These are phyloP conservation scores for Amiota communis DNA, from an alignment of 2,888 invertebrate genomes.

Conservation along the genomic window DNA sequence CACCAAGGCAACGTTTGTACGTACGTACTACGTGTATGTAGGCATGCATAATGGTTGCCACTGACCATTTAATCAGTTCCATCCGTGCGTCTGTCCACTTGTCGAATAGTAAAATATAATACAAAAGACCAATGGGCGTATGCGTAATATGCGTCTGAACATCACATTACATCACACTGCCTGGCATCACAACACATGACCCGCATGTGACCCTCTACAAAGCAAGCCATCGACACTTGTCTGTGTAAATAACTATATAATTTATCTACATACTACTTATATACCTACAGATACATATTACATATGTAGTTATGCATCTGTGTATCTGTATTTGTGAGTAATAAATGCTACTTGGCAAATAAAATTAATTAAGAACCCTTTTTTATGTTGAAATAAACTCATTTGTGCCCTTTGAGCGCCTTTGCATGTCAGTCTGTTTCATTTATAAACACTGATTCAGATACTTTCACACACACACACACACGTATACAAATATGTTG, in stretches of 20 bases:
- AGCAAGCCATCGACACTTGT: not conserved
- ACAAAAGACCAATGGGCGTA: not conserved
- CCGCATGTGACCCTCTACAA: not conserved
- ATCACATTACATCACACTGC: not conserved
- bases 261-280: not conserved
- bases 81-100: not conserved
- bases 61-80: slow-evolving; percentile 58
- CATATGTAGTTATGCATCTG: not conserved
- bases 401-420: slow-evolving; percentile 16
- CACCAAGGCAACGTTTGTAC: not conserved
- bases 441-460: not conserved
- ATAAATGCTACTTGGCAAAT: slow-evolving; percentile 13
- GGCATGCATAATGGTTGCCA: not conserved
- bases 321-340: not conserved
- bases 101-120: not conserved
- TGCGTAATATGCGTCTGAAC: not conserved
- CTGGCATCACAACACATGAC: not conserved
- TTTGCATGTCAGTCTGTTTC: not conserved
- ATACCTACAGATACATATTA: no score
- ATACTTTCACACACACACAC: not conserved
- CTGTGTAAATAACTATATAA: slow-evolving; percentile 11
- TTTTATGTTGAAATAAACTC: slow-evolving; percentile 3
- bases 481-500: not conserved
- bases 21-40: no score
- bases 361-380: slow-evolving; percentile 27